Percentiles rank a stretch among this genome's conserved stretches.
These are phyloP conservation scores for Hybos culiciformis DNA, from an alignment of 2,888 invertebrate genomes.

Conservation along the genomic window DNA sequence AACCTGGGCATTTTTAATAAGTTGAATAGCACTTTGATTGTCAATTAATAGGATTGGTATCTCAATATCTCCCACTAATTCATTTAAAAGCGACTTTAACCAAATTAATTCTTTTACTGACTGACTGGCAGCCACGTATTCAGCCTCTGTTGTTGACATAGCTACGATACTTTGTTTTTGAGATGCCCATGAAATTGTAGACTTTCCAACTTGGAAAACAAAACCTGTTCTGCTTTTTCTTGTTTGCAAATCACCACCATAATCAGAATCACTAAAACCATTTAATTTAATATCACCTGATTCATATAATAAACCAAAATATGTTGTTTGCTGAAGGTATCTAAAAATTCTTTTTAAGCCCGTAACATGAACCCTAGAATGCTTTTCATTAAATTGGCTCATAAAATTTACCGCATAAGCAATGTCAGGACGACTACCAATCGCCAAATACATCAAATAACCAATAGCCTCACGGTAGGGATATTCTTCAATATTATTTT, in stretches of 20 bases:
- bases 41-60: slow-evolving; percentile 15
- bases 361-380: neutral
- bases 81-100: neutral
- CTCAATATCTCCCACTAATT: neutral
- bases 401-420: neutral
- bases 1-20: slow-evolving; percentile 16
- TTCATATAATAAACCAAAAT: neutral
- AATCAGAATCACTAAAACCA: slow-evolving; percentile 2
- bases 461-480: too few species aligned
- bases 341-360: neutral
- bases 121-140: neutral
- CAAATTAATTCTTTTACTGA: neutral
- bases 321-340: neutral
- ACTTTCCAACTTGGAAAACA: neutral
- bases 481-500: too few species aligned
- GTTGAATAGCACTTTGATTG: slow-evolving; percentile 16
- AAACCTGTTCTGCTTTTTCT: neutral
- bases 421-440: neutral
- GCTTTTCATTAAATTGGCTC: neutral
- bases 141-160: slow-evolving; percentile 1
- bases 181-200: neutral
- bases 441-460: too few species aligned
- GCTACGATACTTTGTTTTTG: neutral
- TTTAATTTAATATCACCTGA: neutral
- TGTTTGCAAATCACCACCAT: neutral